Evolutionary conservation across 1,140 invertebrate species (phyloP).

Genomic region (Hyles vespertilio): DNA sequence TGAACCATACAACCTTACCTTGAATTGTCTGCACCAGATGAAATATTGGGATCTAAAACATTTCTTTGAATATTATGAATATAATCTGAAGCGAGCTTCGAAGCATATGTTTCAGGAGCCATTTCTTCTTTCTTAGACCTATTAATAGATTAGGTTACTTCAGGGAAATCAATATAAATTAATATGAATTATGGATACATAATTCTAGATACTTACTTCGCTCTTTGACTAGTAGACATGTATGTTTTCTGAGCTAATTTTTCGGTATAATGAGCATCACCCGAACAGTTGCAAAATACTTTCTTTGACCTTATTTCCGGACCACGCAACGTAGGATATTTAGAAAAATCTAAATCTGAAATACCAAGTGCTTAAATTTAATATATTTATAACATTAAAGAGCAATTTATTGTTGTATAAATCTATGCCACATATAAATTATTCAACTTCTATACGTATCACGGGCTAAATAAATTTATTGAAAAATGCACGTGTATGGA

Average conservation of each 20-base stretch:
- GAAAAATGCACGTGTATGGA: no score
- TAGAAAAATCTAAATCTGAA: slow-evolving; percentile 46
- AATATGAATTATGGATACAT: no score
- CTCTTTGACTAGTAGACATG: slow-evolving; percentile 60
- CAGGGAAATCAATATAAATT: no score
- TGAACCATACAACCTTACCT: slow-evolving; percentile 33
- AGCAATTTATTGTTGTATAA: no score
- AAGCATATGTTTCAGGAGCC: slow-evolving; percentile 33
- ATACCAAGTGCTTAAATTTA: slow-evolving; percentile 1
- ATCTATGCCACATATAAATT: no score
- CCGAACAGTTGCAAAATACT: slow-evolving; percentile 37
- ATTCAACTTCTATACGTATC: no score
- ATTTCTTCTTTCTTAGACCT: slow-evolving; percentile 39
- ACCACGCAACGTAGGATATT: slow-evolving; percentile 1
- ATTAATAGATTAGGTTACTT: no score
- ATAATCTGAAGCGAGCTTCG: slow-evolving; percentile 39
- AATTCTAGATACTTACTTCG: slow-evolving; percentile 38
- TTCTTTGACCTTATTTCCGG: slow-evolving; percentile 11
- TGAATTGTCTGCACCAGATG: slow-evolving; percentile 44
- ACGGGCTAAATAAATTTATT: no score
- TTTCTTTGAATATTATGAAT: slow-evolving; percentile 33
- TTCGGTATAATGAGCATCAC: slow-evolving; percentile 37
- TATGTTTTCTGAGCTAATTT: slow-evolving; percentile 32
- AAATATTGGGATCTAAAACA: slow-evolving; percentile 26
- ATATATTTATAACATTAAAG: no score